Conservation (phyloP, 1,140 invertebrate genomes). For the Atopsyche davidsoni region DNA sequence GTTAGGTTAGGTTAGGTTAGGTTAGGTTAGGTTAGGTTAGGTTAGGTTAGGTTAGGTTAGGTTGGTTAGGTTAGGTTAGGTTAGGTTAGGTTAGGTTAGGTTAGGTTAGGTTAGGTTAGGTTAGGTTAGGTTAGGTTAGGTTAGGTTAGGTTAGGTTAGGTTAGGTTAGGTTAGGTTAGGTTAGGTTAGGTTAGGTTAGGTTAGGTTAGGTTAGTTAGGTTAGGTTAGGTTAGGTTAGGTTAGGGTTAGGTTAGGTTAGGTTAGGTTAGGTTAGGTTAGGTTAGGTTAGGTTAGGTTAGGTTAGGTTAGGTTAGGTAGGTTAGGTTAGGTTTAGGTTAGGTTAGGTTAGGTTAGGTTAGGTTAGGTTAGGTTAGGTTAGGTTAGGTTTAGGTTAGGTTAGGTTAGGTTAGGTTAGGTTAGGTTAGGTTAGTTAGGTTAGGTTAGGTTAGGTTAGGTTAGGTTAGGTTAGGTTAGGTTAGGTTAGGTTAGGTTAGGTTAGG, state of each 20-base stretch:
- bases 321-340: constrained; percentile 21
- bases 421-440: constrained; percentile 21
- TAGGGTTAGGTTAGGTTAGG: too few species aligned
- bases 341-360: constrained; percentile 21
- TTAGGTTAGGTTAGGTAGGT: constrained; percentile 19
- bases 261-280: constrained; percentile 22
- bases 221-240: constrained; percentile 5
- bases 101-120: constrained; percentile 29
- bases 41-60: constrained; percentile 28
- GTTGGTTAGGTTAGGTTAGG: constrained; percentile 19
- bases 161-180: constrained; percentile 24
- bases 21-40: constrained; percentile 32
- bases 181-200: constrained; percentile 27
- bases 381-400: constrained; percentile 19
- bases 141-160: constrained; percentile 26
- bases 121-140: constrained; percentile 28
- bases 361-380: constrained; percentile 20
- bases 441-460: constrained; percentile 16
- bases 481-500: constrained; percentile 24
- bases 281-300: constrained; percentile 22
- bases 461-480: constrained; percentile 24
- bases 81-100: constrained; percentile 25
- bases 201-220: constrained; percentile 24
- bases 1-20: constrained; percentile 30
- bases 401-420: constrained; percentile 15